phyloP scores from a whole-genome alignment of 1,140 invertebrate species.

The Drosophila persimilis region DNA sequence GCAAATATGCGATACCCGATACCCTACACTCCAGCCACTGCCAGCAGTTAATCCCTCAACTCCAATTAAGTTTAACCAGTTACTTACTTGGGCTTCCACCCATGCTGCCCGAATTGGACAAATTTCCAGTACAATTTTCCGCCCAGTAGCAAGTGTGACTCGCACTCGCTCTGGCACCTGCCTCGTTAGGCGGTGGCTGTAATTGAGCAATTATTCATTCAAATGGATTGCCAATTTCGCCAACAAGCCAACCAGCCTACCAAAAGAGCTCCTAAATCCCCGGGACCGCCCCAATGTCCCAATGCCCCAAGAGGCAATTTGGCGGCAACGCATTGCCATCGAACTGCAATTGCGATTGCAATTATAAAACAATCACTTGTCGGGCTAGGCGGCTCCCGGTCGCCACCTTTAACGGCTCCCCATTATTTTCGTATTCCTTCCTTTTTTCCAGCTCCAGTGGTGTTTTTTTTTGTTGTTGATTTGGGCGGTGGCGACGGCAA shows the following conservation, averaged over 20 bases:
- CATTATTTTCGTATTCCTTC: constrained; percentile 69
- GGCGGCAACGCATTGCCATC: constrained; percentile 44
- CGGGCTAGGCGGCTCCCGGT: constrained; percentile 71
- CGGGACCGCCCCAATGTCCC: constrained; percentile 15
- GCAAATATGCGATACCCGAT: constrained; percentile 1
- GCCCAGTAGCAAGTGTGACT: constrained; percentile 62
- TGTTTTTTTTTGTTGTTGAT: constrained; percentile 15
- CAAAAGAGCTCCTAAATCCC: constrained; percentile 4
- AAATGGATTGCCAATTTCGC: constrained; percentile 81
- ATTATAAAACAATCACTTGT: constrained; percentile 83
- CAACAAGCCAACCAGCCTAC: constrained; percentile 56
- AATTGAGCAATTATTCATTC: constrained; percentile 83
- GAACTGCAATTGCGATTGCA: constrained; percentile 83
- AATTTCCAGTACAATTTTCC: constrained; percentile 68
- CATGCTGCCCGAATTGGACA: constrained; percentile 49
- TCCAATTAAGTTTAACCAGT: constrained; percentile 42
- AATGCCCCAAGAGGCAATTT: constrained; percentile 68
- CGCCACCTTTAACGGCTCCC: constrained; percentile 74
- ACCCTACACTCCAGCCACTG: too few species aligned
- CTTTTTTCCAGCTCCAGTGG: not conserved
- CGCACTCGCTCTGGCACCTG: too few species aligned
- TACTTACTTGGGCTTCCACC: constrained; percentile 20
- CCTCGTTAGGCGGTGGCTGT: constrained; percentile 66
- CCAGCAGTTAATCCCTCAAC: not conserved
- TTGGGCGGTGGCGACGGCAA: constrained; percentile 79